Conservation (phyloP, 2,888 invertebrate genomes). For the Panopea generosa region DNA sequence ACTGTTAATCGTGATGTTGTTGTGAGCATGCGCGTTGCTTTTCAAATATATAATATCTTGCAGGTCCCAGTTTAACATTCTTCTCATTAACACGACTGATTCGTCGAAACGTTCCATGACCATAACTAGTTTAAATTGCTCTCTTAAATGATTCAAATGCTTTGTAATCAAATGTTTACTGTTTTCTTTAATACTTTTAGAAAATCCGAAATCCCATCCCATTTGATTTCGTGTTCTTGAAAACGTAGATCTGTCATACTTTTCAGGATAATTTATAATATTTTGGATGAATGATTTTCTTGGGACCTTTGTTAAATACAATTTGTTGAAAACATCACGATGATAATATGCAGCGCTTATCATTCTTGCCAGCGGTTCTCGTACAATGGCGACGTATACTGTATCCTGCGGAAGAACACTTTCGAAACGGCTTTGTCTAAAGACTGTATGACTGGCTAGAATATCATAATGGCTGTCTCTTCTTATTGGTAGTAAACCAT, state of each 20-base stretch:
- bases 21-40: slow-evolving; percentile 31
- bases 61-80: slow-evolving; percentile 37
- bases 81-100: slow-evolving; percentile 37
- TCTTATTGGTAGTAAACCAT: slow-evolving; percentile 23
- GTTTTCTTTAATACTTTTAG: not conserved
- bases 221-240: slow-evolving; percentile 51
- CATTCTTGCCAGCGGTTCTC: slow-evolving; percentile 61
- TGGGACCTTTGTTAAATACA: slow-evolving; percentile 23
- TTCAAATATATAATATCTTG: slow-evolving; percentile 36
- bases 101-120: slow-evolving; percentile 48
- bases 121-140: slow-evolving; percentile 33
- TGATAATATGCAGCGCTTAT: slow-evolving; percentile 52
- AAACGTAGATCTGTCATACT: slow-evolving; percentile 34
- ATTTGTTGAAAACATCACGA: slow-evolving; percentile 26
- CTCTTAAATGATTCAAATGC: slow-evolving; percentile 10
- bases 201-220: slow-evolving; percentile 53
- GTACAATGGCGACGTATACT: slow-evolving; percentile 56
- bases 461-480: slow-evolving; percentile 52
- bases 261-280: slow-evolving; percentile 27
- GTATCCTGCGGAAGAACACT: slow-evolving; percentile 52
- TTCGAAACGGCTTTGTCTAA: slow-evolving; percentile 35
- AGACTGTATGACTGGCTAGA: slow-evolving; percentile 57
- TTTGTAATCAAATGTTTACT: slow-evolving; percentile 5
- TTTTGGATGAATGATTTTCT: slow-evolving; percentile 29
- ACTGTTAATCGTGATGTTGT: not conserved